Conservation (phyloP, 2,113 vertebrate genomes). For the Callionymus lyra region DNA sequence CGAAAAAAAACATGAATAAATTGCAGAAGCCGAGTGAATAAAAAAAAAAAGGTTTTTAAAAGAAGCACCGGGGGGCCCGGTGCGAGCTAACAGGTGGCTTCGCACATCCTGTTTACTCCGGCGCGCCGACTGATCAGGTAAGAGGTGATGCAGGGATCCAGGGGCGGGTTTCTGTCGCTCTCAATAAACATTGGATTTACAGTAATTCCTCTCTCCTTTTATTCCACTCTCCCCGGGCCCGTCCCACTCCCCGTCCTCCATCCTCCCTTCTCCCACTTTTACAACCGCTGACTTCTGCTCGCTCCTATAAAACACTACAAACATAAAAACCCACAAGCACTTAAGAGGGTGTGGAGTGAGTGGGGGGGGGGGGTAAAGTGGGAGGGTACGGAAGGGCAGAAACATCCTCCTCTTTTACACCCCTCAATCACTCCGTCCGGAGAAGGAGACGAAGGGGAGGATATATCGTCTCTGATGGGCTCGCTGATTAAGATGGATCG, state of each 20-base stretch:
- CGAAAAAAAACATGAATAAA: conserved; percentile 4
- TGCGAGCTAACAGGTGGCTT: conserved; percentile 10
- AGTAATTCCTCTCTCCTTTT: conserved; percentile 58
- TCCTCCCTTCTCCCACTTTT: conserved; percentile 60
- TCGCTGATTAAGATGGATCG: conserved; percentile 71
- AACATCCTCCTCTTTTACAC: conserved; percentile 73
- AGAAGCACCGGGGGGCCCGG: not conserved
- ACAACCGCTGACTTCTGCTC: conserved; percentile 67
- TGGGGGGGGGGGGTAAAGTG: conserved; percentile 11
- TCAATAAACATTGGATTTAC: conserved; percentile 75
- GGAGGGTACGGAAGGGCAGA: conserved; percentile 45
- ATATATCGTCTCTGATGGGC: conserved; percentile 68
- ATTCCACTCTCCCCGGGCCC: conserved; percentile 11
- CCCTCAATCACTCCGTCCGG: conserved; percentile 66
- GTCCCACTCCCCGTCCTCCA: conserved; percentile 4
- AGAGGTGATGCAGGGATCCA: conserved; percentile 23
- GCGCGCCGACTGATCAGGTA: conserved; percentile 45
- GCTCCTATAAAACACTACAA: conserved; percentile 72
- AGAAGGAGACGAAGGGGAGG: conserved; percentile 58
- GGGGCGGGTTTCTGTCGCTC: conserved; percentile 49
- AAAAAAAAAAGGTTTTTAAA: not conserved
- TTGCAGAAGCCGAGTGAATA: not conserved
- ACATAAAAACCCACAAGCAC: conserved; percentile 77
- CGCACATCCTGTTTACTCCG: not conserved
- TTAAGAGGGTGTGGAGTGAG: conserved; percentile 58